Conservation (phyloP, 2,797 vertebrate species). For the Peromyscus aztecus region DNA sequence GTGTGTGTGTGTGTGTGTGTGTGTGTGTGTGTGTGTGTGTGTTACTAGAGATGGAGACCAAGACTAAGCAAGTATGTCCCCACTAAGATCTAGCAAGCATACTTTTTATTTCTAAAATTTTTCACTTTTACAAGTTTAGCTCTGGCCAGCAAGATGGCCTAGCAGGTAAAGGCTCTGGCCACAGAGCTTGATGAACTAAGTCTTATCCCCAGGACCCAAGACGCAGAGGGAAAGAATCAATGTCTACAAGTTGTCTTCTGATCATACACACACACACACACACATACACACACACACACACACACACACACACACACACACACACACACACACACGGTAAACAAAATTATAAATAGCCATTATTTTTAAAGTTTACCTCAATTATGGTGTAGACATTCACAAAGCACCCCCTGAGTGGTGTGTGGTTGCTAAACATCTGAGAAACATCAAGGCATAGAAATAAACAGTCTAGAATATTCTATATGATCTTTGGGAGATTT, state of each 20-base stretch:
- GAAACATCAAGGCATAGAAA: not conserved
- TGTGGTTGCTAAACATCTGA: not conserved
- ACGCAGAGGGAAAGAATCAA: not conserved
- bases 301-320: too few species aligned
- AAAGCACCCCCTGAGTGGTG: not conserved
- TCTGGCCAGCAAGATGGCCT: not conserved
- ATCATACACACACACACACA: too few species aligned
- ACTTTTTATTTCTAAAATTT: not conserved
- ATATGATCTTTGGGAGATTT: not conserved
- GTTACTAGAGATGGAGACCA: too few species aligned
- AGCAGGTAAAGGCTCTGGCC: too few species aligned
- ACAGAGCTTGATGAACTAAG: not conserved
- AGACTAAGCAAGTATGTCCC: not conserved
- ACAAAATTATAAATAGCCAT: not conserved
- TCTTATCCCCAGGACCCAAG: too few species aligned
- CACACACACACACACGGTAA: too few species aligned
- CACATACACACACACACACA: too few species aligned
- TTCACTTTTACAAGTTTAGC: not conserved
- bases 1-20: too few species aligned
- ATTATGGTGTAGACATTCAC: not conserved
- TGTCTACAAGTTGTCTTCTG: not conserved
- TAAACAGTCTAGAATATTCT: not conserved
- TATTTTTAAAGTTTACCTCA: not conserved
- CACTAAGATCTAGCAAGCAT: not conserved
- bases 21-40: not conserved